Base-by-base conservation (phyloP, 2,888 invertebrate species). In the Heliconius hortense region DNA sequence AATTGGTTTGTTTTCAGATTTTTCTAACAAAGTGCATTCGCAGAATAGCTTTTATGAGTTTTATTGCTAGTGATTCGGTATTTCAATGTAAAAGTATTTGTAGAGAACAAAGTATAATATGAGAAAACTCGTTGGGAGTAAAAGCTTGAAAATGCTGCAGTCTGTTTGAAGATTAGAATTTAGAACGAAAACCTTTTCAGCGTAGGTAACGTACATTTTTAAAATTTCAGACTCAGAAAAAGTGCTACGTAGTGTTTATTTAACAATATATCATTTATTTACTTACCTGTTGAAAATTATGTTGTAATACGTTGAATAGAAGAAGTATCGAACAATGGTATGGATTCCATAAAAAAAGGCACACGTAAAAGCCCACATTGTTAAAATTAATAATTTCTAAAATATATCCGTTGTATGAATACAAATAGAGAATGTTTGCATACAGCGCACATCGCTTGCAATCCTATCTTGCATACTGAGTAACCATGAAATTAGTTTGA, bases 381-480 rank as follows among this genome's bases (percentile, higher is more conserved):
- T 72, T 71, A 59, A 73, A 68, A 74, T 75, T 59, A 77, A 75
- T 69, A 68, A 59, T 31, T 72, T 63, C 63, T 53, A 72, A 74
- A 77, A 68, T 74, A 75, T 62, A 73, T 72, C 39, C 68, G 75
- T 76, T 77, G 72, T 75, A 75, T 76, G 59, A 79, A 76, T 75
- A 75, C 77, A 77, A 77, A 79, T 72, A 77, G 68, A 43, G 80
- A 79, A 24, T 78, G 81, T 80, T 78, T 79, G 81, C 79, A 80
- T 79, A 80, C 79, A 78, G 68, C 70, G 73, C 79, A 78, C 78
- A 75, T 77, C 73, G 76, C 76, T 78, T 78, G 80, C 81, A 78
- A 79, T 78, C 73, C 76, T 56, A 56, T 73, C 78, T 79, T 79
- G 83, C 81, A 84, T 84, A 82, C 81, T 75, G 70, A 82, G 82